phyloP scores from a whole-genome alignment of 2,113 vertebrate species.

The Gopherus flavomarginatus region DNA sequence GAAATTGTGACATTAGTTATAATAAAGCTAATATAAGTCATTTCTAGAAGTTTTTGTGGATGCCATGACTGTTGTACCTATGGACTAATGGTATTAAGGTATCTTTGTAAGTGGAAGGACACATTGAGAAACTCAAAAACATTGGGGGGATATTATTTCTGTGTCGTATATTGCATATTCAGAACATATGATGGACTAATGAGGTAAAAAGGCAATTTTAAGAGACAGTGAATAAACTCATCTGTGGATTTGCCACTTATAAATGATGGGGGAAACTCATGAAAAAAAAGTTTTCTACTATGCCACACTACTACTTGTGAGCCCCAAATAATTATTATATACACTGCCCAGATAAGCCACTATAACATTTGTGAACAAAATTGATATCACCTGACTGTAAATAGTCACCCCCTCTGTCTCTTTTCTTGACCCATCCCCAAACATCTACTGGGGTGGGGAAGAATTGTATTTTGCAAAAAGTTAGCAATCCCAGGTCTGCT shows the following conservation, averaged over 20 bases:
- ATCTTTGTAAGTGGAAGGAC: background rate
- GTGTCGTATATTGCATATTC: background rate
- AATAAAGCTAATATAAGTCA: background rate
- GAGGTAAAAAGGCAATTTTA: background rate
- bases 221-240: background rate
- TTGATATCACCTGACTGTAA: background rate
- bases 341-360: background rate
- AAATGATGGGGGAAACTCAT: background rate
- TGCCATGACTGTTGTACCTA: background rate
- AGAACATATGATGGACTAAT: background rate
- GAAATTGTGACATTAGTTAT: background rate
- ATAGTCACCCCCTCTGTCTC: background rate
- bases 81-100: background rate
- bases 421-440: background rate
- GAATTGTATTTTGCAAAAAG: background rate
- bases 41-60: background rate
- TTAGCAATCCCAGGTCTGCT: background rate
- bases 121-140: background rate
- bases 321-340: background rate
- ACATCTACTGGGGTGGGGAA: background rate
- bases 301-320: background rate
- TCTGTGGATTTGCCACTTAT: background rate
- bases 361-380: background rate
- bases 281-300: background rate
- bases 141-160: accelerated